Conservation (phyloP, 1,140 invertebrate species). For the Aleiodes sp. region DNA sequence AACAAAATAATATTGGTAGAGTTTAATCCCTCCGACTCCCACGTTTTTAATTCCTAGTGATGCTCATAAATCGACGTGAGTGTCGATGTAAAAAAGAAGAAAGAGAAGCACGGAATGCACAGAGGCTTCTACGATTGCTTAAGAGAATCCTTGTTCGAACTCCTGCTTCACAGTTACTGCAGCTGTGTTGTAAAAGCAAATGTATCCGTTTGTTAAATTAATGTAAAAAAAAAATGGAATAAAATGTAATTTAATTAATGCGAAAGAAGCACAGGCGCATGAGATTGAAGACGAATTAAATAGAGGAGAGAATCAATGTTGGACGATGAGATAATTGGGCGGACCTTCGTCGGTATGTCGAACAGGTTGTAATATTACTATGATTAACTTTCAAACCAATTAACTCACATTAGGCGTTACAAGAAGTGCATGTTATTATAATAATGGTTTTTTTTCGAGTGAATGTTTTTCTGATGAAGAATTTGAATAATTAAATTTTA, state of each 20-base stretch:
- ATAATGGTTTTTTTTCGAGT: not conserved
- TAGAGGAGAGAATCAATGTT: constrained; percentile 3
- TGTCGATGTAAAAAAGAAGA: not conserved
- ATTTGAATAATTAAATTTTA: not conserved
- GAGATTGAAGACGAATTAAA: constrained; percentile 13
- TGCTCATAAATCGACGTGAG: constrained; percentile 22
- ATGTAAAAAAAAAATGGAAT: constrained; percentile 28
- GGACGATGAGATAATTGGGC: constrained; percentile 48
- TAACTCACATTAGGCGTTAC: constrained; percentile 49
- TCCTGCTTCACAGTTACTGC: not conserved
- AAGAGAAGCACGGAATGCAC: too few species aligned
- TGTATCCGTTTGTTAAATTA: constrained; percentile 8
- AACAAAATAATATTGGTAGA: not conserved
- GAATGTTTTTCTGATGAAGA: not conserved
- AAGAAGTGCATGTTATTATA: not conserved
- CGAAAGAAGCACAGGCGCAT: constrained; percentile 9
- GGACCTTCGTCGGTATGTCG: constrained; percentile 32
- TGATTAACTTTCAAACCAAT: constrained; percentile 52
- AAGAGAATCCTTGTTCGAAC: not conserved
- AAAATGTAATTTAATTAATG: constrained; percentile 59
- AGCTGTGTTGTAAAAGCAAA: constrained; percentile 13
- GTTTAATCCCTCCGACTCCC: constrained; percentile 44
- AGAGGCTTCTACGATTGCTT: too few species aligned
- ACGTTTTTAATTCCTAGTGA: constrained; percentile 48
- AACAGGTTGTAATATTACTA: constrained; percentile 30